These are phyloP conservation scores for Meandrina meandrites DNA, from an alignment of 92 coral and sea anemone species.

Conservation along the genomic window DNA sequence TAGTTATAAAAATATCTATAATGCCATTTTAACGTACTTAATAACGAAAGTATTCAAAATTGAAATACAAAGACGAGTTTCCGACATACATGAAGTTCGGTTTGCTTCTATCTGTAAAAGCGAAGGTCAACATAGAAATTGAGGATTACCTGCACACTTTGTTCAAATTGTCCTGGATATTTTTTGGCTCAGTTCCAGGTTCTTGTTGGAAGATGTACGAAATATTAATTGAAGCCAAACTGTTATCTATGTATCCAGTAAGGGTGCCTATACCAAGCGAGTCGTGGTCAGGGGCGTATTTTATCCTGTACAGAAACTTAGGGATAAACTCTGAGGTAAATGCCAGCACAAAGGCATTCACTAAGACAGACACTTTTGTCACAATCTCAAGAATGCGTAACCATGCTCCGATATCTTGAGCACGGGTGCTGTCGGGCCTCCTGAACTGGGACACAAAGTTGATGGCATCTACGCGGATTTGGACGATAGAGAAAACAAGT, in stretches of 20 bases:
- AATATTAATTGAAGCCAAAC: constrained; percentile 59
- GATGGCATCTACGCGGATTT: constrained; percentile 89
- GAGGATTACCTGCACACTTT: constrained; percentile 1
- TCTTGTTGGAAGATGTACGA: constrained; percentile 32
- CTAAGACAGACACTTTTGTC: constrained; percentile 68
- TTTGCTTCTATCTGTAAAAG: not conserved
- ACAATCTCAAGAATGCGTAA: constrained; percentile 64
- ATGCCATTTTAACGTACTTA: too few relatives aligned
- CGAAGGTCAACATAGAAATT: not conserved
- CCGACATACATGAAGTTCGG: not conserved
- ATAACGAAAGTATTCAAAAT: too few relatives aligned
- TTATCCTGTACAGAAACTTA: constrained; percentile 66
- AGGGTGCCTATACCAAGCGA: constrained; percentile 56
- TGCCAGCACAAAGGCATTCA: constrained; percentile 78
- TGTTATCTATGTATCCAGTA: constrained; percentile 71
- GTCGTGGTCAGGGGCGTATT: constrained; percentile 65
- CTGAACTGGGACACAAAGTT: constrained; percentile 84
- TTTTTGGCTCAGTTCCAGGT: constrained; percentile 60
- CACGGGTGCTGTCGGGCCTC: constrained; percentile 72
- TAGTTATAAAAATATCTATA: too few relatives aligned
- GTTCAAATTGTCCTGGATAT: constrained; percentile 39
- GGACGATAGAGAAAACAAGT: constrained; percentile 63
- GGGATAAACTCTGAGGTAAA: constrained; percentile 90
- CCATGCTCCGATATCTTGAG: constrained; percentile 93
- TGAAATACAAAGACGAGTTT: not conserved